A percentile compares a stretch with the other conserved stretches of the same genome.
Conservation (phyloP, 2,113 vertebrate species). For the Peromyscus maniculatus region DNA sequence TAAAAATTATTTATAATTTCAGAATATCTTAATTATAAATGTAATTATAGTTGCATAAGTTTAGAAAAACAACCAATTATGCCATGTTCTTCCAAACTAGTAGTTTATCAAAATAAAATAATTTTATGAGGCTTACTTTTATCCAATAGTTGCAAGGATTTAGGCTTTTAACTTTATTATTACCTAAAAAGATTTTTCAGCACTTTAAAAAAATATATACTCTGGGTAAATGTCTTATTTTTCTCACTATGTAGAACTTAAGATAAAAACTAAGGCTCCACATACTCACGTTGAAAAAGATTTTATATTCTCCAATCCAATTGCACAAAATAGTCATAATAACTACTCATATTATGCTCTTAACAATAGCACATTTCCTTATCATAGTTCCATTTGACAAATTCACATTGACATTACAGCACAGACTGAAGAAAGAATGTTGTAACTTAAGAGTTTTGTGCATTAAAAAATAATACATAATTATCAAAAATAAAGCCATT, state of each 20-base stretch:
- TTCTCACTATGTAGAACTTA: constrained; percentile 5
- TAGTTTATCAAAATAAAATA: neutral
- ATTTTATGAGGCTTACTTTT: neutral
- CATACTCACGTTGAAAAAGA: neutral
- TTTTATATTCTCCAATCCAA: constrained; percentile 18
- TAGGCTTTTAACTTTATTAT: constrained; percentile 18
- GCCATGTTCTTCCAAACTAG: neutral
- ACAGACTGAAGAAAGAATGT: neutral
- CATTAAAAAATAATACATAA: constrained; percentile 58
- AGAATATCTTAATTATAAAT: constrained; percentile 29
- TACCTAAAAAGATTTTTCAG: constrained; percentile 10
- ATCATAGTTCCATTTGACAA: constrained; percentile 8
- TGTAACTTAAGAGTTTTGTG: constrained; percentile 31
- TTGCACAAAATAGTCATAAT: constrained; percentile 14
- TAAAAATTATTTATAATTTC: neutral
- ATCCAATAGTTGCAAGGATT: neutral
- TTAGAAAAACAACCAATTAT: constrained; percentile 26
- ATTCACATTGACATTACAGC: neutral
- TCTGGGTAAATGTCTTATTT: constrained; percentile 17
- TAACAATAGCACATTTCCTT: neutral
- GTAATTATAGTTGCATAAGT: neutral
- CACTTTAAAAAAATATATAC: neutral
- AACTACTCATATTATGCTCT: neutral
- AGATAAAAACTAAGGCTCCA: constrained; percentile 48
- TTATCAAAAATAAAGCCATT: constrained; percentile 44